Evolutionary conservation across 2,888 invertebrate species (phyloP), one percentile per base, ranked within the genome.

Genomic region (Gryllus longicercus): DNA sequence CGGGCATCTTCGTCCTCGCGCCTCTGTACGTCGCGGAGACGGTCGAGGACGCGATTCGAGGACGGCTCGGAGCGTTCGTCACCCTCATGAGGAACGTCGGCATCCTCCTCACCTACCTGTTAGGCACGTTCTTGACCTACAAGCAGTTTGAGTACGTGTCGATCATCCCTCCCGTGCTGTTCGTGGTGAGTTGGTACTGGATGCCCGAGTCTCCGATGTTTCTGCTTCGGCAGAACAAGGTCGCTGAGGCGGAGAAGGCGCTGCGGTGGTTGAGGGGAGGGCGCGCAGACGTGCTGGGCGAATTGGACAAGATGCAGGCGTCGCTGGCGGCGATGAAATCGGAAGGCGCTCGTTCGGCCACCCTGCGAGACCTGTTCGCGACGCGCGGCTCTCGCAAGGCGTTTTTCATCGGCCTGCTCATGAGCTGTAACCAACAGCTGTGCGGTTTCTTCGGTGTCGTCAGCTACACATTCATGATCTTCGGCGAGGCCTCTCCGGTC

Each of bases 11-110:
- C 10, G 89, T 90, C 11, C 87, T 90, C 63, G 88, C 89, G 0
- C 92, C 93, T 0, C 88, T 92, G 18, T 91, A 90, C 84, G 89
- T 90, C 50, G 90, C 91, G 0, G 94, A 94, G 85, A 89, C 92
- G 0, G 89, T 92, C 0, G 90, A 92, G 51, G 87, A 88, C 83
- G 92, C 92, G 0, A 85, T 89, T 10, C 85, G 92, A 8, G 91
- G 92, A 0, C 88, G 91, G 1, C 87, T 90, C 84, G 89, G 91
- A 81, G 89, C 90, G 82, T 85, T 91, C 49, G 86, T 86, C 78
- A 85, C 90, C 74, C 90, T 90, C 1, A 84, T 87, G 0, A 82
- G 84, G 50, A 82, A 82, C 2, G 84, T 87, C 0, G 91, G 91
- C 1, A 89, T 89, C 76, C 85, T 90, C 1, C 87, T 89, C 82